Evolutionary conservation across 2,113 vertebrate species (phyloP).

Genomic region (Nothocercus nigrocapillus): DNA sequence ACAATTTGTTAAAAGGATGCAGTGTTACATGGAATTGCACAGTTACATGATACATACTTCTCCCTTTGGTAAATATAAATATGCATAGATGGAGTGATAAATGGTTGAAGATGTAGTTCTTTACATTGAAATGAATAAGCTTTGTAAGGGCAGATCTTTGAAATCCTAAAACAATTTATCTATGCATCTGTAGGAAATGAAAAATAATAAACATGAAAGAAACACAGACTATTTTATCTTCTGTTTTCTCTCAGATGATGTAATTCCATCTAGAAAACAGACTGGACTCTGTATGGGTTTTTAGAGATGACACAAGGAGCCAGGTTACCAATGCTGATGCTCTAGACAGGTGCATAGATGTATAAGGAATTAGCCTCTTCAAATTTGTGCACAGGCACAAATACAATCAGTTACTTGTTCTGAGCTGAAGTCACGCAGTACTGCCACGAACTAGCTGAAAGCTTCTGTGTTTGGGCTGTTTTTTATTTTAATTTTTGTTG

Average conservation of each 20-base stretch:
- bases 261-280: background rate
- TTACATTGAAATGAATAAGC: background rate
- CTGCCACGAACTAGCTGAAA: background rate
- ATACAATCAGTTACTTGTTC: background rate
- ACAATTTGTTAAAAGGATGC: background rate
- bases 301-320: background rate
- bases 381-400: background rate
- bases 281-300: background rate
- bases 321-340: background rate
- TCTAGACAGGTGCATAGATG: background rate
- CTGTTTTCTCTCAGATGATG: background rate
- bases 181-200: background rate
- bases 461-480: background rate
- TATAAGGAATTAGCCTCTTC: background rate
- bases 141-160: background rate
- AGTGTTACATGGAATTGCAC: background rate
- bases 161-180: background rate
- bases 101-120: background rate
- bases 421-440: background rate
- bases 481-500: background rate
- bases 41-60: background rate
- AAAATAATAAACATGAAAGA: background rate
- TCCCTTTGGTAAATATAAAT: background rate
- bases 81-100: background rate
- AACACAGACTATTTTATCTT: background rate